phyloP scores from a whole-genome alignment of 2,888 invertebrate genomes.

The Drosophila ezoana region DNA sequence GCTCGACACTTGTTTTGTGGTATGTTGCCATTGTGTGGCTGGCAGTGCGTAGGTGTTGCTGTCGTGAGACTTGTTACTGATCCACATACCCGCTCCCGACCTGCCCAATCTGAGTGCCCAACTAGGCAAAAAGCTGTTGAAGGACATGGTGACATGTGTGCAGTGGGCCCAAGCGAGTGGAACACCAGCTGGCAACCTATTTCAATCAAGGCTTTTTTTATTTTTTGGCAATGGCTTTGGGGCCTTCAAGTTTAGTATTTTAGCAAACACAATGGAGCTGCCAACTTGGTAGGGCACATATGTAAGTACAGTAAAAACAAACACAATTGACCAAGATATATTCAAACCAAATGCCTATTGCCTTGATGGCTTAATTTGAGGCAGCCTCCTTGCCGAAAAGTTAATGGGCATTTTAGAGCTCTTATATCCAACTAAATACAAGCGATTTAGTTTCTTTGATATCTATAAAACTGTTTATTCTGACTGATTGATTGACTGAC shows the following conservation, averaged over 20 bases:
- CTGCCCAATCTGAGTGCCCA: conserved; percentile 30
- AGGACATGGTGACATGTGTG: conserved; percentile 68
- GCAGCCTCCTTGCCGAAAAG: not conserved
- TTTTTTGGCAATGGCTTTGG: conserved; percentile 25
- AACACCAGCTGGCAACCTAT: conserved; percentile 43
- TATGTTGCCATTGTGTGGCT: conserved; percentile 69
- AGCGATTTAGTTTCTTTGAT: too few species aligned
- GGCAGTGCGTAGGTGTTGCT: conserved; percentile 50
- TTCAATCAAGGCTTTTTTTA: conserved; percentile 55
- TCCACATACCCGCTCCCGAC: conserved; percentile 7
- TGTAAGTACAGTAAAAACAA: not conserved
- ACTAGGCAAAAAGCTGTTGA: conserved; percentile 72
- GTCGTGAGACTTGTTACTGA: conserved; percentile 66
- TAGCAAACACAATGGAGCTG: conserved; percentile 3
- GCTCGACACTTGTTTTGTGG: conserved; percentile 78
- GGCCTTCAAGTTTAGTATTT: conserved; percentile 5
- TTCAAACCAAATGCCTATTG: not conserved
- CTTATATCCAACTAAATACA: too few species aligned
- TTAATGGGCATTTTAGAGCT: not conserved
- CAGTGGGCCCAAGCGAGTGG: conserved; percentile 31
- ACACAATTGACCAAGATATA: not conserved
- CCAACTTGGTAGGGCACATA: conserved; percentile 6
- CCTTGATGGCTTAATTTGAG: not conserved
- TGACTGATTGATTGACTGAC: too few species aligned
- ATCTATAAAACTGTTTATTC: too few species aligned